Evolutionary conservation across 2,888 invertebrate species (phyloP).

Genomic region (Epistrophe eligans): DNA sequence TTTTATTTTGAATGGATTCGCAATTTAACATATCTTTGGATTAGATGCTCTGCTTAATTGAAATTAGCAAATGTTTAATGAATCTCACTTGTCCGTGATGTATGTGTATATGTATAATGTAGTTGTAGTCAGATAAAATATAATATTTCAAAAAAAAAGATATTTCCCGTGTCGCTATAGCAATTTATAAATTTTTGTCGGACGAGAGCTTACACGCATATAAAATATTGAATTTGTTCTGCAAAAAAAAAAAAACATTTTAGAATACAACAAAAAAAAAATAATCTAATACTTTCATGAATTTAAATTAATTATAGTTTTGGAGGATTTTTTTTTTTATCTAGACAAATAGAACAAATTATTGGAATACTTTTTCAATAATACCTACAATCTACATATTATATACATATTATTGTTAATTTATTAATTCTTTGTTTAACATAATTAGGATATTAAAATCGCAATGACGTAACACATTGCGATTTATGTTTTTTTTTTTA

Average conservation of each 20-base stretch:
- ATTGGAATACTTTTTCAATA: slow-evolving; percentile 2
- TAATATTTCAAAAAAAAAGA: slow-evolving; percentile 37
- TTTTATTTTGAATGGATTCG: slow-evolving; percentile 40
- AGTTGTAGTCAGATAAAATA: slow-evolving; percentile 32
- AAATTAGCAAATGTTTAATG: slow-evolving; percentile 68
- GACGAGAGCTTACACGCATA: not conserved
- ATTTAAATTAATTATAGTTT: slow-evolving; percentile 18
- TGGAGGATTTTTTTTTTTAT: slow-evolving; percentile 13
- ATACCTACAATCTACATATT: too few relatives aligned
- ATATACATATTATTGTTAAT: not conserved
- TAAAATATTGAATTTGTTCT: slow-evolving; percentile 15
- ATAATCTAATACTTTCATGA: not conserved
- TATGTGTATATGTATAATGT: not conserved
- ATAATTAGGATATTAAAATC: not conserved
- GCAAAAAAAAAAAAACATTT: slow-evolving; percentile 17
- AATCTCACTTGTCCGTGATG: slow-evolving; percentile 49
- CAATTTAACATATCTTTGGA: slow-evolving; percentile 27
- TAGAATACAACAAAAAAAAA: not conserved
- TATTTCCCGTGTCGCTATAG: slow-evolving; percentile 51
- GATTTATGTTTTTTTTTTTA: not conserved
- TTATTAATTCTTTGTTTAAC: not conserved
- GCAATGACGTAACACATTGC: slow-evolving; percentile 7
- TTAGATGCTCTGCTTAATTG: slow-evolving; percentile 59
- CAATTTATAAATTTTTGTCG: slow-evolving; percentile 44
- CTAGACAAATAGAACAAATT: slow-evolving; percentile 16